Percentiles rank a stretch among this genome's conserved stretches.
phyloP scores from a whole-genome alignment of 2,113 vertebrate species.

The Hydropotes inermis region DNA sequence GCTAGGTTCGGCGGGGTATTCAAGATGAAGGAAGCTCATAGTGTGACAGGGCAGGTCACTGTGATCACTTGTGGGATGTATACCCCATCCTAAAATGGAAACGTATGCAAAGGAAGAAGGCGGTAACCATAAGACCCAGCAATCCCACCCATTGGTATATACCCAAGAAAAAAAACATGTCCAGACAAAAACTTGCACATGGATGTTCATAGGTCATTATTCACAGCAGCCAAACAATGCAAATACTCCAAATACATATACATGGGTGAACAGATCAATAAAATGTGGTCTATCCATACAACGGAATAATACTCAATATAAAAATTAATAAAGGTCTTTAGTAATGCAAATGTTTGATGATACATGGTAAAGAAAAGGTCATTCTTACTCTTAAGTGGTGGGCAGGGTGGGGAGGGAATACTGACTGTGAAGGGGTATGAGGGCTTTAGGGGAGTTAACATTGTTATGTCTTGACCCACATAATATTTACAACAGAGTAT shows the following conservation, averaged over 20 bases:
- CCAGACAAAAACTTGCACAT: neutral
- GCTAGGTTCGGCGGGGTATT: fast-evolving
- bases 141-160: neutral
- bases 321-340: neutral
- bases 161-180: neutral
- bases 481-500: neutral
- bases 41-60: neutral
- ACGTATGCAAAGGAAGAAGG: neutral
- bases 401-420: neutral
- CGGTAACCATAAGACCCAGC: neutral
- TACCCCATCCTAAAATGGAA: neutral
- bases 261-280: neutral
- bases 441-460: neutral
- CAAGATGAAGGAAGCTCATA: neutral
- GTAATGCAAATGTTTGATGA: neutral
- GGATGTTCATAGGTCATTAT: neutral
- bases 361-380: neutral
- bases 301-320: neutral
- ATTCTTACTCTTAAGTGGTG: neutral
- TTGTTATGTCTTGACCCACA: neutral
- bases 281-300: neutral
- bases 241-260: neutral
- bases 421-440: neutral
- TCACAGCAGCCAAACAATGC: neutral
- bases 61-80: neutral